These are phyloP conservation scores for Melipona quadrifasciata DNA, from an alignment of 1,140 invertebrate genomes.

Conservation along the genomic window DNA sequence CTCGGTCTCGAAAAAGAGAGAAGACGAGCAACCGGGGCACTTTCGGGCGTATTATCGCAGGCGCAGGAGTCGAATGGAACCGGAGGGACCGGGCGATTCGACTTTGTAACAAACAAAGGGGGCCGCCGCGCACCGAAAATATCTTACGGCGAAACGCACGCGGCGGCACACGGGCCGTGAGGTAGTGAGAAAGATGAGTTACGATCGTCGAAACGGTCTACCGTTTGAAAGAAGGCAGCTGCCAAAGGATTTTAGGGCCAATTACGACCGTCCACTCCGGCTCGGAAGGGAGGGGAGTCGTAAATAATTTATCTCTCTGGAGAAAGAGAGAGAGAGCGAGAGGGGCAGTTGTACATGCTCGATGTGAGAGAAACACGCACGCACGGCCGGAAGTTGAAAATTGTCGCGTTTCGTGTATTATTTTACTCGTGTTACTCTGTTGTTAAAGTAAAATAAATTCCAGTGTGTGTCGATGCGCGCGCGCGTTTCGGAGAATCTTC, in stretches of 20 bases:
- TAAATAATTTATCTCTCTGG: conserved; percentile 17
- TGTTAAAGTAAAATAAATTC: conserved; percentile 54
- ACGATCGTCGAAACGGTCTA: conserved; percentile 18
- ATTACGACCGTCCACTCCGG: conserved; percentile 22
- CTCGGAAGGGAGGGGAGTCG: background rate
- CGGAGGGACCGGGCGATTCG: no score
- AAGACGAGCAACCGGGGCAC: no score
- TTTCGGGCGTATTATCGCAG: no score
- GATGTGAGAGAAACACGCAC: background rate
- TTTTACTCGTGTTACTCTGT: conserved; percentile 48
- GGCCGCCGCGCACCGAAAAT: background rate
- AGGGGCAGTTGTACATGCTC: no score
- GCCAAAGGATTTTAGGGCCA: conserved; percentile 34
- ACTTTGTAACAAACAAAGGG: background rate
- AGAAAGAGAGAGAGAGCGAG: background rate
- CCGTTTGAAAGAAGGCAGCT: conserved; percentile 26
- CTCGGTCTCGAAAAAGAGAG: no score
- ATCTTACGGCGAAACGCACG: background rate
- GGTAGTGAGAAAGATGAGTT: conserved; percentile 18
- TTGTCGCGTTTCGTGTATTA: conserved; percentile 9
- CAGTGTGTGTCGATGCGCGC: no score
- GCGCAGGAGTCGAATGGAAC: no score
- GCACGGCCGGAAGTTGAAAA: conserved; percentile 15
- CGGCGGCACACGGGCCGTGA: no score
- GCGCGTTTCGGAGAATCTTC: no score